Base-by-base conservation (phyloP, 2,888 invertebrate species). In the Xanthorhoe spadicearia region DNA sequence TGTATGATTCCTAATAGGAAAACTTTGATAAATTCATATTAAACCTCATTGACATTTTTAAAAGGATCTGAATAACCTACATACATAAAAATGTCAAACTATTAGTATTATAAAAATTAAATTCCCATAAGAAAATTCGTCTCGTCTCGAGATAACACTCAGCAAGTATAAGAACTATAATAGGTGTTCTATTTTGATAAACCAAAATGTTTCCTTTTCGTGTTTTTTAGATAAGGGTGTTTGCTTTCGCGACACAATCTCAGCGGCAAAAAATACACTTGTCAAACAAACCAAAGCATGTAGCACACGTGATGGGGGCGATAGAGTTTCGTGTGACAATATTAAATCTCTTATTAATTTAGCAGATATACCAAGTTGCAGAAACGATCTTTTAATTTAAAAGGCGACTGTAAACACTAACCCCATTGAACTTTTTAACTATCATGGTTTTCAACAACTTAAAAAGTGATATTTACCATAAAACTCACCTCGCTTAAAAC, bases 171-270 rank as follows among this genome's bases (percentile, higher is more conserved):
- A 51, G 69, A 66, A 64, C 72, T 71, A 69, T 71, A 73, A 69
- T 73, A 78, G 76, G 76, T 74, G 74, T 80, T 83, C 81, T 85
- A 84, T 80, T 80, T 78, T 85, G 88, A 88, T 89, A 89, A 86
- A 82, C 74, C 70, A 74, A 77, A 83, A 80, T 78, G 79, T 82
- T 79, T 82, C 83, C 79, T 78, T 84, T 80, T 76, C 76, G 73
- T 82, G 80, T 80, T 78, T 75, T 74, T 70, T 66, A 80, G 90
- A 90, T 90, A 91, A 89, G 78, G 77, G 75, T 89, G 88, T 90
- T 90, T 87, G 86, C 83, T 83, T 79, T 77, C 78, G 75, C 81
- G 74, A 86, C 83, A 82, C 85, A 86, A 88, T 86, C 86, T 84
- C 74, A 83, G 82, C 76, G 77, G 80, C 83, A 83, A 87, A 86